These are phyloP conservation scores for Pristionchus entomophagus DNA, from an alignment of 2,888 invertebrate species.

Conservation along the genomic window DNA sequence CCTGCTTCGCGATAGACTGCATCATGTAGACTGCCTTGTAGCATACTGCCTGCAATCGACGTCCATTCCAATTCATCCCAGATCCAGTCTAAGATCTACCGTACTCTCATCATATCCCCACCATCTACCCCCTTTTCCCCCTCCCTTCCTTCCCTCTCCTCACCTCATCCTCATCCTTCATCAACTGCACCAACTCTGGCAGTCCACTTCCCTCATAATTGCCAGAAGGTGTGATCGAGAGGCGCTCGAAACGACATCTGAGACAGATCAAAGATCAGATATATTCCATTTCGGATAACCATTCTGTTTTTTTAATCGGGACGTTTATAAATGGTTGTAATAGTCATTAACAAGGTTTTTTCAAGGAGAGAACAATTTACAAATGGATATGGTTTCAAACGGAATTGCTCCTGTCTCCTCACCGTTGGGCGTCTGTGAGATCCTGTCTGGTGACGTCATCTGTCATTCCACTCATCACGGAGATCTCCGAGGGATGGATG, in stretches of 20 bases:
- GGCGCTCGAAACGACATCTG: constrained; percentile 45
- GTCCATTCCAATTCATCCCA: not conserved
- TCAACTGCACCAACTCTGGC: constrained; percentile 68
- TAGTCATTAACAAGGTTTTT: no score
- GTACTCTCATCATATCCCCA: no score
- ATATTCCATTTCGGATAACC: not conserved
- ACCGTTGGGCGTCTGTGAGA: constrained; percentile 46
- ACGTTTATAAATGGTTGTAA: no score
- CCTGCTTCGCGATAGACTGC: constrained; percentile 68
- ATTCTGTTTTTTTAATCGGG: no score
- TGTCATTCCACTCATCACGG: constrained; percentile 48
- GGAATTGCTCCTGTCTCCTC: no score
- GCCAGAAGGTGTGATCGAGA: constrained; percentile 28
- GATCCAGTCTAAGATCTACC: not conserved
- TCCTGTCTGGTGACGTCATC: constrained; percentile 45
- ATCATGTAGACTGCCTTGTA: constrained; percentile 66
- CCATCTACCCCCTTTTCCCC: no score
- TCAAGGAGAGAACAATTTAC: no score
- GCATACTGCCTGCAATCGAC: constrained; percentile 61
- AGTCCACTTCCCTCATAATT: constrained; percentile 50
- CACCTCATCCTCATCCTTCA: constrained; percentile 69
- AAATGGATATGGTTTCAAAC: no score
- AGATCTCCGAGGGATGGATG: constrained; percentile 47
- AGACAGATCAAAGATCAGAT: not conserved
- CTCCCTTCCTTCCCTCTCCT: not conserved